Evolutionary conservation across 1,140 invertebrate species (phyloP), one percentile per base, ranked within the genome.

Genomic region (Homarus americanus): DNA sequence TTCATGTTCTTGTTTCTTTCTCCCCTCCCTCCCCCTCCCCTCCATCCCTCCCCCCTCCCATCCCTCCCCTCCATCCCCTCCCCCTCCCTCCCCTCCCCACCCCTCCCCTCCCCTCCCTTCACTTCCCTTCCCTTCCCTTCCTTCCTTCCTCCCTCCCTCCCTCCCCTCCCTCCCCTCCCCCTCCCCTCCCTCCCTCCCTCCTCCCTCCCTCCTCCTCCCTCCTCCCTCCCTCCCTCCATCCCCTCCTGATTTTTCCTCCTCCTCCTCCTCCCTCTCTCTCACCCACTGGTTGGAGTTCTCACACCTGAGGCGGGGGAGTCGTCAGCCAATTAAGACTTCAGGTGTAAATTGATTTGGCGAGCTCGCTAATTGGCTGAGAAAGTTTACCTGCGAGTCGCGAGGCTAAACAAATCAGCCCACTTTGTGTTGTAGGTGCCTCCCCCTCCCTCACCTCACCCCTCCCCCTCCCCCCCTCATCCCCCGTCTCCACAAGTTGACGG

Each of bases 261-360:
- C 40, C 9, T n/a, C 17, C 10, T 40, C 36, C 73, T 76, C 24
- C 40, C 40, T 7, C 40, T 38, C 72, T 32, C n/a, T 32, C 34
- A 7, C 7, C 34, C 40, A 15, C 9, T 40, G 63, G 24, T 4
- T 28, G 32, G 5, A 32, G 53, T 12, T 28, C 12, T 28, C 5
- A 28, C 63, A 69, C 28, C 24, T 69, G 63, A 69, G 28, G n/a
- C 63, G 28, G 24, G n/a, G 63, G 63, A 69, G 63, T 69, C 53
- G 20, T 58, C 63, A 69, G 63, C 32, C 63, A 69, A 32, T 69
- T 32, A 69, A 69, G 12, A 69, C 63, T 32, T 32, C n/a, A 28
- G 63, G 63, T 69, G 63, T 69, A 69, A 69, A 69, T 32, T 69
- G 28, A 69, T 69, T 69, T 69, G n/a, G n/a, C 28, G 63, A 69